Base-by-base conservation (phyloP, 2,888 invertebrate species). In the Scaptomyza polygonia region DNA sequence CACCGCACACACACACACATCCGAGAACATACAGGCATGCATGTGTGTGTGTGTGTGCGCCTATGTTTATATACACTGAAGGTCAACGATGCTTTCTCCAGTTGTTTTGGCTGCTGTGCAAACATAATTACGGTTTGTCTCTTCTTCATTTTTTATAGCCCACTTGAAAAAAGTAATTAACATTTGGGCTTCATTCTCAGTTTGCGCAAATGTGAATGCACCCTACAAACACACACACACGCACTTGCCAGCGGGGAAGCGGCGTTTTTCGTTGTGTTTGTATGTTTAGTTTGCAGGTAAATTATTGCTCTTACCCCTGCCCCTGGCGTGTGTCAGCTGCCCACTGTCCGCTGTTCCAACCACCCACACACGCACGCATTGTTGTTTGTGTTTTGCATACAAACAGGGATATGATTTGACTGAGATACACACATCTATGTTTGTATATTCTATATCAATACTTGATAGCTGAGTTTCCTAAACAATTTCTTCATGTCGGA, bases 61-160 rank as follows among this genome's bases (percentile, higher is more conserved):
- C 32, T 57, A 48, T 44, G 42, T 68, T 56, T 49, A 30, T 18
- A 25, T 25, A 5, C 5, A 29, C 61, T 77, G 80, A 77, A 77
- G 77, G 77, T 77, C 77, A 77, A 64, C 72, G 43, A 44, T 80
- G 77, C 77, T 77, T 77, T 77, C 77, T 77, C 80, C 69, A n/a
- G 36, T 61, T 76, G 56, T 61, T 61, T 59, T 43, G 62, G 74
- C 67, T 77, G 78, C 77, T 65, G 73, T 67, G 68, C 67, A 67
- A 58, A 61, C 65, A 72, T 75, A 75, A 75, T 78, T 78, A 78
- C 58, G 61, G 56, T 77, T 59, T 61, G 34, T 63, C 52, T 49
- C n/a, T 65, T 32, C 36, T 47, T 49, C 47, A 27, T 43, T 47
- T 49, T 52, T 55, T 57, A 36, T 39, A 39, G 29, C 42, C 77